These are phyloP conservation scores for Yponomeuta cagnagella DNA, from an alignment of 2,888 invertebrate species.

Conservation along the genomic window DNA sequence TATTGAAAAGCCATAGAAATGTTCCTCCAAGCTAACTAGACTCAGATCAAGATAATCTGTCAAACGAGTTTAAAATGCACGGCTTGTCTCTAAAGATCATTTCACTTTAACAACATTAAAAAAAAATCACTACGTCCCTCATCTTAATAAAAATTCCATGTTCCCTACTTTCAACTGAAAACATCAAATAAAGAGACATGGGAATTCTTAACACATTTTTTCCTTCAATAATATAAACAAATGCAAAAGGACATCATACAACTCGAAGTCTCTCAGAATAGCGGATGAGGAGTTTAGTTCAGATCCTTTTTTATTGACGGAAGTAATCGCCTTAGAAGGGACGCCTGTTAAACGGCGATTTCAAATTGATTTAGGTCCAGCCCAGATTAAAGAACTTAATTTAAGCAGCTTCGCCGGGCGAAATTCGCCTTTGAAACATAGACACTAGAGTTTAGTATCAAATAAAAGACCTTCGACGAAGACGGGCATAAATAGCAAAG, in stretches of 20 bases:
- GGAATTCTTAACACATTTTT: not conserved
- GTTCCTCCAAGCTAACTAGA: too few species aligned
- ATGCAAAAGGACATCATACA: slow-evolving; percentile 7
- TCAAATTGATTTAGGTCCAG: slow-evolving; percentile 62
- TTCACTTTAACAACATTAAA: not conserved
- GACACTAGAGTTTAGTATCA: slow-evolving; percentile 21
- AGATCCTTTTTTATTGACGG: slow-evolving; percentile 52
- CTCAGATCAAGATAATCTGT: too few species aligned
- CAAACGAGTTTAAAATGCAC: too few species aligned
- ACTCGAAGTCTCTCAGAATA: not conserved
- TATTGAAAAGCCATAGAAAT: too few species aligned
- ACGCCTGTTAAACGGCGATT: slow-evolving; percentile 55
- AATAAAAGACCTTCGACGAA: slow-evolving; percentile 13
- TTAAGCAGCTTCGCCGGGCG: slow-evolving; percentile 10
- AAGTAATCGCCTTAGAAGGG: slow-evolving; percentile 61
- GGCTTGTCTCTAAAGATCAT: too few species aligned
- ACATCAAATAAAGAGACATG: not conserved
- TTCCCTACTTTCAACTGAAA: not conserved
- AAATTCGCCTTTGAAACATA: slow-evolving; percentile 23
- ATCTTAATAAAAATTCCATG: not conserved
- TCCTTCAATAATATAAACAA: not conserved
- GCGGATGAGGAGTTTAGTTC: slow-evolving; percentile 3
- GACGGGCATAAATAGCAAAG: slow-evolving; percentile 51
- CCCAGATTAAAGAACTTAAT: slow-evolving; percentile 53
- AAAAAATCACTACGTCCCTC: not conserved